Conservation (phyloP, 2,797 vertebrate species). For the Centroberyx gerrardi region DNA sequence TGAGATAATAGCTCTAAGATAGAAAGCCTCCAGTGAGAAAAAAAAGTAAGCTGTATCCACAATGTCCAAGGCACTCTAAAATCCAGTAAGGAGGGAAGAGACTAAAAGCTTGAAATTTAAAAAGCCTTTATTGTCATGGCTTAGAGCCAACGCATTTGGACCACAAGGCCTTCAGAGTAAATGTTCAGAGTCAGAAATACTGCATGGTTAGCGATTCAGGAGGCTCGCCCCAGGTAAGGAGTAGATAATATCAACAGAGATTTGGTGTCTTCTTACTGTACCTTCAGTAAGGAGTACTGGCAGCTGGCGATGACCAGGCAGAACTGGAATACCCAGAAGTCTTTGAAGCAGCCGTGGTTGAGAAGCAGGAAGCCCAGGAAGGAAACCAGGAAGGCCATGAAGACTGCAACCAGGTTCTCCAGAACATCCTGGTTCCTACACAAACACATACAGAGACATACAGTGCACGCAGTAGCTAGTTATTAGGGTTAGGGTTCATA, state of each 20-base stretch:
- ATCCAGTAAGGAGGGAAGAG: too few relatives aligned
- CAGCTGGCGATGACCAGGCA: constrained; percentile 98
- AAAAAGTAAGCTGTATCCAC: too few relatives aligned
- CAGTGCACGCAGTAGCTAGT: neutral
- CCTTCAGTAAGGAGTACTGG: constrained; percentile 98
- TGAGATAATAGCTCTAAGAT: too few relatives aligned
- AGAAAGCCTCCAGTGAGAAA: too few relatives aligned
- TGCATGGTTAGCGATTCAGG: neutral
- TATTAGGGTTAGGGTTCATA: neutral
- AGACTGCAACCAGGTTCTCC: constrained; percentile 91
- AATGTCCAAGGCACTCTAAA: too few relatives aligned
- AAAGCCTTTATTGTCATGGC: too few relatives aligned
- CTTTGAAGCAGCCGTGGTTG: constrained; percentile 95
- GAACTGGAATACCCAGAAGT: constrained; percentile 95
- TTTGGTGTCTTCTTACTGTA: constrained; percentile 64
- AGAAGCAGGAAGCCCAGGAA: constrained; percentile 95
- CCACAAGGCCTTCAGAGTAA: neutral
- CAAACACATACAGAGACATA: constrained; percentile 18
- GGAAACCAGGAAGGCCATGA: constrained; percentile 93
- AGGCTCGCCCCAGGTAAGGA: neutral
- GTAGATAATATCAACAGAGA: neutral
- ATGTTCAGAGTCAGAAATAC: too few relatives aligned
- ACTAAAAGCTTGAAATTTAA: too few relatives aligned
- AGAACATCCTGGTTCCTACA: constrained; percentile 92
- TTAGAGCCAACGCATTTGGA: too few relatives aligned